Evolutionary conservation across 2,888 invertebrate species (phyloP).

Genomic region (Metalampra italica): DNA sequence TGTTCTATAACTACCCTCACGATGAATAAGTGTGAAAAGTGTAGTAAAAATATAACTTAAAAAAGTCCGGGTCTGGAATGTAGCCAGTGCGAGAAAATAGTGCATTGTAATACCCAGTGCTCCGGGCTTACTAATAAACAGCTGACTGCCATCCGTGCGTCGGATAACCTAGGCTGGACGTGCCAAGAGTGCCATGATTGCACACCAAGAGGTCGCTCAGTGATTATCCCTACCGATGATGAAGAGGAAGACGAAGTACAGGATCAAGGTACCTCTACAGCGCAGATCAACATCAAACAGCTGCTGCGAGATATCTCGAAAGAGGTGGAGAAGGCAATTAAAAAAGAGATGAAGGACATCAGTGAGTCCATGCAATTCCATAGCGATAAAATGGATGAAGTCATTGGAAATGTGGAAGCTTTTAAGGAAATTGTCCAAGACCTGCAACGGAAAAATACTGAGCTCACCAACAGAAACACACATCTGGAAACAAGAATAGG

Average conservation of each 20-base stretch:
- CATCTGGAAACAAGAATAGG: conserved; percentile 10
- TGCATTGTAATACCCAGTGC: no score
- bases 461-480: conserved; percentile 8
- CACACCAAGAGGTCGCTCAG: background rate
- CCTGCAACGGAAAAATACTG: conserved; percentile 8
- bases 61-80: no score
- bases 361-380: conserved; percentile 7
- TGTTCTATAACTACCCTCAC: no score
- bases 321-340: conserved; percentile 11
- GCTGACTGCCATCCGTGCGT: no score
- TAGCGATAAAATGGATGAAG: conserved; percentile 14
- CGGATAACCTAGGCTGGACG: no score
- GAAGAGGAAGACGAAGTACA: conserved; percentile 7
- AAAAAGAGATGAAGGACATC: conserved; percentile 1
- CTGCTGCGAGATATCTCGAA: conserved; percentile 9
- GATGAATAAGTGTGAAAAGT: no score
- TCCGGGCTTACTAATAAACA: no score
- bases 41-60: no score
- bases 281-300: background rate
- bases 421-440: background rate
- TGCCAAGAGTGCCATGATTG: conserved; percentile 1
- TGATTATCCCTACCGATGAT: conserved; percentile 10
- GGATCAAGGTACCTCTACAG: background rate
- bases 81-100: no score
- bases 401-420: conserved; percentile 3